Evolutionary conservation across 64 coral and sea anemone genomes (phyloP).

Genomic region (Montipora capricornis): DNA sequence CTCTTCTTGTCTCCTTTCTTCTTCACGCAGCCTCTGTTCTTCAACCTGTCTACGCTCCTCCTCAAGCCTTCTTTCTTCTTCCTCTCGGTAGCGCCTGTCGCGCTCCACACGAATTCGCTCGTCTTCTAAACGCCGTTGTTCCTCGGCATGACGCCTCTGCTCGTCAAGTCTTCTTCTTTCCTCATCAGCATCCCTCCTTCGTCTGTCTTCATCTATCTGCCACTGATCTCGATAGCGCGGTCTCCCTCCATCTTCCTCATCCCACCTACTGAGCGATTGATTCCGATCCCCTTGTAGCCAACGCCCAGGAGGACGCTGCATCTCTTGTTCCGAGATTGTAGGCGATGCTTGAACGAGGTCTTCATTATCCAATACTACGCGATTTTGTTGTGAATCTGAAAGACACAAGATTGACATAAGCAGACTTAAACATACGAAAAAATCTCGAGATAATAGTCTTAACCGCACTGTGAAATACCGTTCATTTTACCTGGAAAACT

Average conservation of each 20-base stretch:
- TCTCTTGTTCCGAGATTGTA: constrained; percentile 78
- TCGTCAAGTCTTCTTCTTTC: background rate
- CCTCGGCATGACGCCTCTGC: constrained; percentile 39
- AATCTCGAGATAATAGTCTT: too few relatives aligned
- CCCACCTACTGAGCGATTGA: constrained; percentile 12
- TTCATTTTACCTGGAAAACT: too few relatives aligned
- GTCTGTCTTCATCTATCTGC: constrained; percentile 60
- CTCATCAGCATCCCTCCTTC: constrained; percentile 24
- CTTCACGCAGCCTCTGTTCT: constrained; percentile 60
- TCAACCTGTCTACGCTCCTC: constrained; percentile 40
- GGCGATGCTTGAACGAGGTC: constrained; percentile 62
- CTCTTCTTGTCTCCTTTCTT: constrained; percentile 71
- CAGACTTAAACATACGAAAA: too few relatives aligned
- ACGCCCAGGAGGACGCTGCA: constrained; percentile 72
- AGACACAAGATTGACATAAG: background rate
- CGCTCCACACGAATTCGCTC: constrained; percentile 15
- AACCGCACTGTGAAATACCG: background rate
- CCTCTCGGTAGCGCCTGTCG: constrained; percentile 42
- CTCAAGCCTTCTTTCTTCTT: constrained; percentile 31
- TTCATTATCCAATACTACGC: constrained; percentile 22
- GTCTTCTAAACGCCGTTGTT: constrained; percentile 28
- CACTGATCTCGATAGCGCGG: constrained; percentile 11
- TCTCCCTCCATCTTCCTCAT: constrained; percentile 33
- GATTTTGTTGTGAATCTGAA: constrained; percentile 61
- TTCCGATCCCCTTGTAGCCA: constrained; percentile 65